These are phyloP conservation scores for Natator depressus DNA, from an alignment of 2,113 vertebrate genomes.

Conservation along the genomic window DNA sequence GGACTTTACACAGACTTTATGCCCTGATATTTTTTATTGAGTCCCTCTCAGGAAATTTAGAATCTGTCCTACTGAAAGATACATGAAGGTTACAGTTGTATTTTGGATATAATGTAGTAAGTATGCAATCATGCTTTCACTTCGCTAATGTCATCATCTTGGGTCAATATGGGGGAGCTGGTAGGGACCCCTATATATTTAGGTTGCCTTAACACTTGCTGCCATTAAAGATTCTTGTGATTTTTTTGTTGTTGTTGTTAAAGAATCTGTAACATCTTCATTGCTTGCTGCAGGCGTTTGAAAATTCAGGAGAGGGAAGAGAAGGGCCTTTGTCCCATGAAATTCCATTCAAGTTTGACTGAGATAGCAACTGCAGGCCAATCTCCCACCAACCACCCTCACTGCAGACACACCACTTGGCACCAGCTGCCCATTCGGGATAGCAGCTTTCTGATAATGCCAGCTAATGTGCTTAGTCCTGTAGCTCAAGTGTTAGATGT, in stretches of 20 bases:
- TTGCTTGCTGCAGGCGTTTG: slow-evolving; percentile 31
- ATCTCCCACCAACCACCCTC: not conserved
- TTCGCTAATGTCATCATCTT: not conserved
- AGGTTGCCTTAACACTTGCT: not conserved
- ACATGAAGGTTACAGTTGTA: not conserved
- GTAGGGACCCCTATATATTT: not conserved
- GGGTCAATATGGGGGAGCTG: not conserved
- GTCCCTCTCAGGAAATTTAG: not conserved
- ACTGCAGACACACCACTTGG: accelerated
- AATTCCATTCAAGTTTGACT: not conserved
- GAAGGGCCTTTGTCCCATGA: not conserved
- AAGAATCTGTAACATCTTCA: not conserved
- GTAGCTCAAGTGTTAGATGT: not conserved
- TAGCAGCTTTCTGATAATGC: not conserved
- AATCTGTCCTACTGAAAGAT: not conserved
- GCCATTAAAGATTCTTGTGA: not conserved
- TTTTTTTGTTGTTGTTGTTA: not conserved
- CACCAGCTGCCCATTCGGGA: not conserved
- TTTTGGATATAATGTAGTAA: not conserved
- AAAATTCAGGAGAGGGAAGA: not conserved
- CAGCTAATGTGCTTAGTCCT: not conserved
- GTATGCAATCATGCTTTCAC: not conserved
- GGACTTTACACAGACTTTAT: not conserved
- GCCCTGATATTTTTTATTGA: not conserved
- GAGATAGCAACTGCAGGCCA: not conserved